phyloP scores from a whole-genome alignment of 2,888 invertebrate species.

The Vanessa cardui region DNA sequence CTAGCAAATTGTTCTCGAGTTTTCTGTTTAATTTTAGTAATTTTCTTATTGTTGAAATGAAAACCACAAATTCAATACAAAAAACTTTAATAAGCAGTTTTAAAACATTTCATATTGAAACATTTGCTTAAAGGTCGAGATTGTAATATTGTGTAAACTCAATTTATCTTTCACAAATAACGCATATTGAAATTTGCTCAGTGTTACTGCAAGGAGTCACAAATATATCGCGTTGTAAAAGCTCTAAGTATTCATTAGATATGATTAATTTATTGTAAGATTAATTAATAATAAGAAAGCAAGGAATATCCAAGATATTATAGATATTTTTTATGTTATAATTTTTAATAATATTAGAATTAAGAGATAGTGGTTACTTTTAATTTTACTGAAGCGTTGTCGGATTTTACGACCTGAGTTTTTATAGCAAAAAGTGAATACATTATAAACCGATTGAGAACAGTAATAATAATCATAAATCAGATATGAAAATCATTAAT shows the following conservation, averaged over 20 bases:
- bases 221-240: constrained; percentile 58
- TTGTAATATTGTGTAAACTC: too few species aligned
- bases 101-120: too few species aligned
- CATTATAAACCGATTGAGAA: background rate
- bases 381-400: constrained; percentile 60
- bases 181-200: constrained; percentile 63
- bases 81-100: too few species aligned
- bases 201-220: constrained; percentile 62
- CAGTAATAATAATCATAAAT: too few species aligned
- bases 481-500: background rate
- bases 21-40: too few species aligned
- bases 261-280: constrained; percentile 77
- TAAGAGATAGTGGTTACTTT: constrained; percentile 64
- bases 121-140: too few species aligned
- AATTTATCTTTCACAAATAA: constrained; percentile 9
- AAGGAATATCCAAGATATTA: constrained; percentile 81
- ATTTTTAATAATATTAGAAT: constrained; percentile 57
- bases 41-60: too few species aligned
- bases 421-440: constrained; percentile 24
- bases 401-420: constrained; percentile 63
- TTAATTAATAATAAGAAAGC: constrained; percentile 67
- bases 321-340: constrained; percentile 62
- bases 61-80: too few species aligned
- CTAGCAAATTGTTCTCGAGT: too few species aligned
- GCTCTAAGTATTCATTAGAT: constrained; percentile 79